These are phyloP conservation scores for Tokudaia tokunoshimensis DNA, from an alignment of 2,797 vertebrate genomes.

Conservation along the genomic window DNA sequence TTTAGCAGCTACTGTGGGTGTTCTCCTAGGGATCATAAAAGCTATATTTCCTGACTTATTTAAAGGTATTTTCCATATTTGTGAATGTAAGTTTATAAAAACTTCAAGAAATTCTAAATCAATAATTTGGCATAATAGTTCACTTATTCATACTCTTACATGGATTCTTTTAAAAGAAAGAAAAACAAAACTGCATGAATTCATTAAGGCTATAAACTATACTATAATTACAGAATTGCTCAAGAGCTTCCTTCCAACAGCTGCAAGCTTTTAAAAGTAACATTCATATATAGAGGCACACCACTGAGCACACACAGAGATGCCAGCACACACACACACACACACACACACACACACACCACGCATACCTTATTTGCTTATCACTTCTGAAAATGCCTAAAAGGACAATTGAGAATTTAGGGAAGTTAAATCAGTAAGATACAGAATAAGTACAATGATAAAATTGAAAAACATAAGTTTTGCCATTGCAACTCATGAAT, in stretches of 20 bases:
- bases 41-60: conserved; percentile 58
- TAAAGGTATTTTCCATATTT: conserved; percentile 32
- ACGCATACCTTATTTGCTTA: not conserved
- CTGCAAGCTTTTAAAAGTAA: conserved; percentile 63
- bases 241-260: conserved; percentile 62
- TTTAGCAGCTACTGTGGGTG: not conserved
- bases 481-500: not conserved
- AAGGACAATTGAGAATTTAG: not conserved
- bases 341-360: not conserved
- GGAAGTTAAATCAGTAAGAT: not conserved
- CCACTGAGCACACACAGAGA: not conserved
- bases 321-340: not conserved
- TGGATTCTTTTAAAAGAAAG: conserved; percentile 58
- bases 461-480: not conserved
- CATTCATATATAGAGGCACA: not conserved
- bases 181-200: conserved; percentile 64
- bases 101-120: conserved; percentile 49
- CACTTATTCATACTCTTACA: conserved; percentile 17
- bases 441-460: not conserved
- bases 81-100: conserved; percentile 46
- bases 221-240: conserved; percentile 67
- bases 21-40: conserved; percentile 66
- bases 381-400: conserved; percentile 13
- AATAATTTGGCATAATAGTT: conserved; percentile 65
- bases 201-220: conserved; percentile 53